Evolutionary conservation across 2,113 vertebrate genomes (phyloP).

Genomic region (Seriola dumerili): DNA sequence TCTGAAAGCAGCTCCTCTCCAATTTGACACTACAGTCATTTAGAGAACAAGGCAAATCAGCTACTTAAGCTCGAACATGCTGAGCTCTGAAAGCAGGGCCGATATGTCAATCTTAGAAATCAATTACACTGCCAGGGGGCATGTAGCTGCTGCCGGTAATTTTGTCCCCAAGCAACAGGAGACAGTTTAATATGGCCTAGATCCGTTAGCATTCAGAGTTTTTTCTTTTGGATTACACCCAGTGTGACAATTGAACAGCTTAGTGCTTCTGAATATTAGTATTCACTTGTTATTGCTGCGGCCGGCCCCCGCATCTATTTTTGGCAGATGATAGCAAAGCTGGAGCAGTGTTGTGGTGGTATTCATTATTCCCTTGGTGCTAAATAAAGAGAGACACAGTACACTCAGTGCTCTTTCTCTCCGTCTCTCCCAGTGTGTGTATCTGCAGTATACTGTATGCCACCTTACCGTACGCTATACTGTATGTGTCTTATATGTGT

Average conservation of each 20-base stretch:
- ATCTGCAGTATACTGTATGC: background rate
- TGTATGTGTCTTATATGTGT: background rate
- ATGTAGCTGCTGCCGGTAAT: conserved; percentile 10
- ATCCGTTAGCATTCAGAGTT: conserved; percentile 49
- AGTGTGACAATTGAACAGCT: conserved; percentile 66
- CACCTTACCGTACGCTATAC: background rate
- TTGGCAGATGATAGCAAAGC: conserved; percentile 66
- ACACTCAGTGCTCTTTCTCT: conserved; percentile 20
- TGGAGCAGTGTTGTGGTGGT: conserved; percentile 52
- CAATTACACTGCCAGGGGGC: conserved; percentile 46
- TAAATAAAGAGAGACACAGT: conserved; percentile 54
- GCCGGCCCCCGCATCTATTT: conserved; percentile 68
- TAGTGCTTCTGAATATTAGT: conserved; percentile 61
- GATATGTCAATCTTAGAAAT: conserved; percentile 61
- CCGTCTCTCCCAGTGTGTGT: conserved; percentile 4
- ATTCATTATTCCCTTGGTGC: conserved; percentile 58
- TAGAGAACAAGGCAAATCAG: conserved; percentile 27
- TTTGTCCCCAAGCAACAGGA: conserved; percentile 61
- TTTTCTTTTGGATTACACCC: conserved; percentile 40
- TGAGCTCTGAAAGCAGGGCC: conserved; percentile 20
- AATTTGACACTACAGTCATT: conserved; percentile 14
- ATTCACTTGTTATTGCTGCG: conserved; percentile 63
- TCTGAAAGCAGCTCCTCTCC: background rate
- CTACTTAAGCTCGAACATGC: conserved; percentile 1
- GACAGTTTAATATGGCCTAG: conserved; percentile 50